Evolutionary conservation across 1,140 invertebrate species (phyloP).

Genomic region (Drosophila sulfurigaster): DNA sequence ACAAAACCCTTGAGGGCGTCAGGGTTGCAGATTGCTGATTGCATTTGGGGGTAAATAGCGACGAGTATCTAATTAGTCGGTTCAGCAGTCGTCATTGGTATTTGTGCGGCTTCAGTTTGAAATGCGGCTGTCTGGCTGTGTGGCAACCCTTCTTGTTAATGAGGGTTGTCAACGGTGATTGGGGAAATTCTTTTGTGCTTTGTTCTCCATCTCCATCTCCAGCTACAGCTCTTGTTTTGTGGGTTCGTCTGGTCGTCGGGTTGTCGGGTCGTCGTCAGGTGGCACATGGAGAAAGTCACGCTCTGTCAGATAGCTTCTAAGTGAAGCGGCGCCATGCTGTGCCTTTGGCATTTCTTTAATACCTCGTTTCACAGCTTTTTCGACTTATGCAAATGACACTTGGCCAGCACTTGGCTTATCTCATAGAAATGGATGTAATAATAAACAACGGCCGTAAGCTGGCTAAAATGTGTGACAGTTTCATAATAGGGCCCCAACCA

Average conservation of each 20-base stretch:
- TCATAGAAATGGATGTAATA: constrained; percentile 50
- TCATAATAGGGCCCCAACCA: constrained; percentile 61
- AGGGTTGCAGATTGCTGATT: constrained; percentile 12
- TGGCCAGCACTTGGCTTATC: constrained; percentile 56
- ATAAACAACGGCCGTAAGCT: constrained; percentile 64
- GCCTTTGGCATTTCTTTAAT: constrained; percentile 49
- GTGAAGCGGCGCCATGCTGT: constrained; percentile 69
- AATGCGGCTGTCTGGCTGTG: too few species aligned
- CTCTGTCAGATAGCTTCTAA: constrained; percentile 57
- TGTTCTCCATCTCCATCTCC: constrained; percentile 26
- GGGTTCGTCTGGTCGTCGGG: neutral
- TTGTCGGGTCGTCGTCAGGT: neutral
- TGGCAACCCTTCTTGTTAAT: constrained; percentile 28
- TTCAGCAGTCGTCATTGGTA: constrained; percentile 39
- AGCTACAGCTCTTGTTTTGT: constrained; percentile 14
- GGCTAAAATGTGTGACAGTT: constrained; percentile 76
- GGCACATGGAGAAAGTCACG: constrained; percentile 54
- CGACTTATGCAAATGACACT: constrained; percentile 64
- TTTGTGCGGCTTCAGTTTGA: constrained; percentile 35
- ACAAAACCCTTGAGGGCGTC: constrained; percentile 15
- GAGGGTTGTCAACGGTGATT: constrained; percentile 9
- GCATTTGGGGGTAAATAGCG: neutral
- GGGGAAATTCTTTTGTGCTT: constrained; percentile 10
- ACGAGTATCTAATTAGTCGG: constrained; percentile 50
- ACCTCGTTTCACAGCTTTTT: constrained; percentile 24